Conservation (phyloP, 1,140 invertebrate genomes). For the Anastrepha ludens region DNA sequence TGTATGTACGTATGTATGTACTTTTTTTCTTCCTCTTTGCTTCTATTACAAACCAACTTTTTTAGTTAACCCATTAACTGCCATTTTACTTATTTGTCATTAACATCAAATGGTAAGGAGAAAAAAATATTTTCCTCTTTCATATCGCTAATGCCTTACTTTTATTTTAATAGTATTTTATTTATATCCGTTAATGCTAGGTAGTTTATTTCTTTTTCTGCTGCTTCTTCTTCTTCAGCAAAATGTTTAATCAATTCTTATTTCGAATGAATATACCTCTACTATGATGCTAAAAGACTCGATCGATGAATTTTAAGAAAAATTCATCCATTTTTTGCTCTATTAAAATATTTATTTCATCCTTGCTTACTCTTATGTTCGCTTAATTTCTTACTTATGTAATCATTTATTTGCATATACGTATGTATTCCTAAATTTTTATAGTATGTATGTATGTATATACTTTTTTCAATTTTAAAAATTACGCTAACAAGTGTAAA, state of each 20-base stretch:
- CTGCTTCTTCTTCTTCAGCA: no score
- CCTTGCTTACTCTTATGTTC: not conserved
- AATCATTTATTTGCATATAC: not conserved
- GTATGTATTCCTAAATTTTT: not conserved
- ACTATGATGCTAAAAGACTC: conserved; percentile 72
- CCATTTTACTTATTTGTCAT: no score
- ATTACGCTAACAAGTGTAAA: conserved; percentile 25
- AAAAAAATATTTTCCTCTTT: no score
- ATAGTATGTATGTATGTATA: conserved; percentile 8
- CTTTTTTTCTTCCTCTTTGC: no score
- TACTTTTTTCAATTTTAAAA: conserved; percentile 43
- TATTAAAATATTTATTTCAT: conserved; percentile 55
- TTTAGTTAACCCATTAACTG: no score
- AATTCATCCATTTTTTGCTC: conserved; percentile 56
- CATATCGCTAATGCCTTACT: no score
- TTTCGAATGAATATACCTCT: not conserved
- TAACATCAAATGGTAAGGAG: no score
- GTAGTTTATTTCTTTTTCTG: no score
- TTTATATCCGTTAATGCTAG: no score
- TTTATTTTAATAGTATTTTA: no score
- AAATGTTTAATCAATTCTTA: no score
- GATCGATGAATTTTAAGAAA: conserved; percentile 66
- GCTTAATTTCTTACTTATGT: not conserved
- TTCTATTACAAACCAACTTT: no score
- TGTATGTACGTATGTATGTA: not conserved